Percentiles rank a stretch among this genome's conserved stretches.
phyloP scores from a whole-genome alignment of 2,797 vertebrate species.

The Hafferia zeledoni region DNA sequence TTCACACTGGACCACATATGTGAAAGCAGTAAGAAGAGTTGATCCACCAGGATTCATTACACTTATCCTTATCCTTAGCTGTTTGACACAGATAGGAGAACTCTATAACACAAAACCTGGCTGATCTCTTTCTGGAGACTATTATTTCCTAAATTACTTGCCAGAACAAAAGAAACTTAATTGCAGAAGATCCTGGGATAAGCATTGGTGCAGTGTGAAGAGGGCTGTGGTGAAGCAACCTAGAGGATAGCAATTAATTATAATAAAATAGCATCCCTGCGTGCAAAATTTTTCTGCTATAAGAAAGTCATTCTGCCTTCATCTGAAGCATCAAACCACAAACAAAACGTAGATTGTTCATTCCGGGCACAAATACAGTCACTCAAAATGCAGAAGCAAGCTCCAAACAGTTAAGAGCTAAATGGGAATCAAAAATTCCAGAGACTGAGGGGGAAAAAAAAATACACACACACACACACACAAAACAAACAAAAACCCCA shows the following conservation, averaged over 20 bases:
- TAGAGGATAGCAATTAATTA: slow-evolving; percentile 16
- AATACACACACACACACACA: too few relatives aligned
- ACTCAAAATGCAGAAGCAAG: background rate
- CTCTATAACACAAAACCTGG: slow-evolving; percentile 35
- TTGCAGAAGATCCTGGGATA: slow-evolving; percentile 5
- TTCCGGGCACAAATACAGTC: background rate
- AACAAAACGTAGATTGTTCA: background rate
- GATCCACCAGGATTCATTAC: slow-evolving; percentile 34
- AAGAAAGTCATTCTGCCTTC: background rate
- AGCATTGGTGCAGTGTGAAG: background rate
- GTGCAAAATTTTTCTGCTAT: background rate
- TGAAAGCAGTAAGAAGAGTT: background rate
- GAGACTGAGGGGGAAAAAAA: background rate
- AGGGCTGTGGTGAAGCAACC: background rate
- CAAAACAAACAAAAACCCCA: background rate
- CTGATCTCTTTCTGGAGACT: slow-evolving; percentile 11
- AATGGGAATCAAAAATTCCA: background rate
- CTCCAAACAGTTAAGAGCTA: background rate
- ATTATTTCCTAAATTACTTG: slow-evolving; percentile 43
- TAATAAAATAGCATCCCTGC: background rate
- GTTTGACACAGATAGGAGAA: slow-evolving; percentile 25
- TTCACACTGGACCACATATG: background rate
- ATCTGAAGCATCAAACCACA: background rate
- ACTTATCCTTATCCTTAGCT: slow-evolving; percentile 17
- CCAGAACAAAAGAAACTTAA: slow-evolving; percentile 21